A percentile compares a stretch with the other conserved stretches of the same genome.
phyloP scores from a whole-genome alignment of 2,113 vertebrate species.

The Noturus placidus region DNA sequence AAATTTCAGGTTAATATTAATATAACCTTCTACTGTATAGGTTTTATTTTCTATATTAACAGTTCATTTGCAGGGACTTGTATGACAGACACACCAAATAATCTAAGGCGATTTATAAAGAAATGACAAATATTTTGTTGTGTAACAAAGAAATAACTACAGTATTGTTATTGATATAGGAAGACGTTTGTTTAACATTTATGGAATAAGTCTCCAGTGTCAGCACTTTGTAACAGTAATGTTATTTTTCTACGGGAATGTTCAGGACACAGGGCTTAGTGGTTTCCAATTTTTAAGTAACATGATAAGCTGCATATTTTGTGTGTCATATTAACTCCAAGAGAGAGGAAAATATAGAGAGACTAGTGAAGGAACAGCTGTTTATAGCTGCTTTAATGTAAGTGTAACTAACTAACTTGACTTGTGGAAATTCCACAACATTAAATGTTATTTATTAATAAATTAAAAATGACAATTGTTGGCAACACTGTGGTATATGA shows the following conservation, averaged over 20 bases:
- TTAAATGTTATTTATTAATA: background rate
- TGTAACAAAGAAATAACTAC: background rate
- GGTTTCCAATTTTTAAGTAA: background rate
- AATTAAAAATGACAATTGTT: background rate
- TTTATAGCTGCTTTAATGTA: background rate
- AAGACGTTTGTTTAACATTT: background rate
- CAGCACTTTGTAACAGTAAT: background rate
- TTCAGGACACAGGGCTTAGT: background rate
- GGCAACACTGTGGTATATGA: background rate
- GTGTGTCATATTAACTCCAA: background rate
- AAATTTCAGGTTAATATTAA: background rate
- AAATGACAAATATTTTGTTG: background rate
- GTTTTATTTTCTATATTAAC: background rate
- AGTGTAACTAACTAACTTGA: background rate
- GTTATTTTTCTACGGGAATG: background rate
- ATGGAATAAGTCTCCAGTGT: background rate
- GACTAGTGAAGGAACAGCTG: background rate
- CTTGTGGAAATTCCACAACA: background rate
- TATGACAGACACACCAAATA: background rate
- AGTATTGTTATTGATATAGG: background rate
- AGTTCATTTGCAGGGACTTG: background rate
- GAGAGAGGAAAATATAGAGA: background rate
- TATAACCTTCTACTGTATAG: background rate
- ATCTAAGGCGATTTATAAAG: background rate
- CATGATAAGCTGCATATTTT: background rate